phyloP scores from a whole-genome alignment of 2,888 invertebrate species.

The Gryllus longicercus region DNA sequence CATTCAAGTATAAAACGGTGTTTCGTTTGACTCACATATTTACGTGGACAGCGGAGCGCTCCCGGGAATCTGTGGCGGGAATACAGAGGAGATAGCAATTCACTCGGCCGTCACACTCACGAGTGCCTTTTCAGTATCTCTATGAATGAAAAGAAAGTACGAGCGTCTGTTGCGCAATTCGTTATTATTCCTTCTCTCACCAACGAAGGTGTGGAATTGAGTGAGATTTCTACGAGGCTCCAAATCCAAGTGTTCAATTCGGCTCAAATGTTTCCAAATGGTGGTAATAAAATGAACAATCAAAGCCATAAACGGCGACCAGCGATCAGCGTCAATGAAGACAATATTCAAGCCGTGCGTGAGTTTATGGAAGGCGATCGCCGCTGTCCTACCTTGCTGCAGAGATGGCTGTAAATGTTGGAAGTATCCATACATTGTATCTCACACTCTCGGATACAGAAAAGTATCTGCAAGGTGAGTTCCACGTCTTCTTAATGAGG shows the following conservation, averaged over 20 bases:
- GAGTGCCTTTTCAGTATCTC: too few relatives aligned
- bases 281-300: neutral
- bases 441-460: neutral
- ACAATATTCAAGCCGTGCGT: neutral
- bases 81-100: too few relatives aligned
- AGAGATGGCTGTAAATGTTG: neutral
- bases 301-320: neutral
- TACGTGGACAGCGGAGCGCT: too few relatives aligned
- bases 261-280: neutral
- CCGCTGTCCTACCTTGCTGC: neutral
- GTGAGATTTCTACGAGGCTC: neutral
- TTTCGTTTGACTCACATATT: too few relatives aligned
- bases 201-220: neutral
- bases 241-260: neutral
- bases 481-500: neutral
- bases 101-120: too few relatives aligned
- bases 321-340: neutral
- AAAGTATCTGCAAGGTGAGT: neutral
- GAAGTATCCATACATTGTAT: neutral
- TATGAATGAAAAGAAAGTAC: neutral
- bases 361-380: neutral
- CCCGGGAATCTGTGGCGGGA: too few relatives aligned
- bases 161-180: neutral
- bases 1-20: too few relatives aligned
- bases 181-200: neutral